Percentiles rank a stretch among this genome's conserved stretches.
Evolutionary conservation across 92 coral and sea anemone species (phyloP).

Genomic region (Palythoa grandiflora): DNA sequence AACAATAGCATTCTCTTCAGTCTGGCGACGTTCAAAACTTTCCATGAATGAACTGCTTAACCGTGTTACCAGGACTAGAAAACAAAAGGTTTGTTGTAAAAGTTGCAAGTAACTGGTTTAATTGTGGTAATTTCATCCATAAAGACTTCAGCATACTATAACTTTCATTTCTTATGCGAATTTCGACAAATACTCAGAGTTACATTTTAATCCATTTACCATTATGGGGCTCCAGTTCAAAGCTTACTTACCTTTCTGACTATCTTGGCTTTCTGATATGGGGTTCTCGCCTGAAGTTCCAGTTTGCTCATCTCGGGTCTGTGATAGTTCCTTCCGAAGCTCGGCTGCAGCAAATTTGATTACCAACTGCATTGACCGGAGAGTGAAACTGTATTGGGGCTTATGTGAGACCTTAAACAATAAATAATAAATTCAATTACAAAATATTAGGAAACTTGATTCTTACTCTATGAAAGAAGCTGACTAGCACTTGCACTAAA

Average conservation of each 20-base stretch:
- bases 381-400: constrained; percentile 77
- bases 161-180: background rate
- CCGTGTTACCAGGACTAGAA: constrained; percentile 30
- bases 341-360: constrained; percentile 77
- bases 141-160: background rate
- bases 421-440: background rate
- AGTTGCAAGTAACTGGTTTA: background rate
- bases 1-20: constrained; percentile 90
- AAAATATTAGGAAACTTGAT: background rate
- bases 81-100: background rate
- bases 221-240: background rate
- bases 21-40: constrained; percentile 88
- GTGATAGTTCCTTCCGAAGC: constrained; percentile 69
- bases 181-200: background rate
- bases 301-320: constrained; percentile 45
- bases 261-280: background rate
- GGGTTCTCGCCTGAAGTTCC: constrained; percentile 30
- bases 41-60: constrained; percentile 85
- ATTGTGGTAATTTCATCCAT: background rate
- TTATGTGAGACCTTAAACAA: constrained; percentile 68
- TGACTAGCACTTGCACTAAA: too few relatives aligned
- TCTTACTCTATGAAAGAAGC: background rate
- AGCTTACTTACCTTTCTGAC: constrained; percentile 33
- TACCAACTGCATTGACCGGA: constrained; percentile 85
- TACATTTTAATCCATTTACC: background rate